Evolutionary conservation across 2,113 vertebrate species (phyloP).

Genomic region (Cryptomyrus ogoouensis): DNA sequence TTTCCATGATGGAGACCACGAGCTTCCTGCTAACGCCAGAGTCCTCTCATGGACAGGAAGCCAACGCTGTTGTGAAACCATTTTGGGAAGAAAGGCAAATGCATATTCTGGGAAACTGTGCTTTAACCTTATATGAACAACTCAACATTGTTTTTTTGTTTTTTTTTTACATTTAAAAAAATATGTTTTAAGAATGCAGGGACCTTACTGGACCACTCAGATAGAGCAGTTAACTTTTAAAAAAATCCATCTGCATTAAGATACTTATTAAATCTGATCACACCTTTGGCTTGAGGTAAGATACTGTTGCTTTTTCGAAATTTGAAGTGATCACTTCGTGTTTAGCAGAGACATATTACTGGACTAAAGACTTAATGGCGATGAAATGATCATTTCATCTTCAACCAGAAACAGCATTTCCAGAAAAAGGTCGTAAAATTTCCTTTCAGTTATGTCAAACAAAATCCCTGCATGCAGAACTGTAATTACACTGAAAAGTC

Average conservation of each 20-base stretch:
- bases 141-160: not conserved
- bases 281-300: not conserved
- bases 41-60: conserved; percentile 54
- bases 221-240: not conserved
- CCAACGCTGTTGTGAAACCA: conserved; percentile 19
- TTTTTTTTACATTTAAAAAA: not conserved
- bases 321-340: not conserved
- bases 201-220: not conserved
- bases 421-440: not conserved
- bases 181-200: not conserved
- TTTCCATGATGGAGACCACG: conserved; percentile 35
- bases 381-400: not conserved
- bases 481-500: not conserved
- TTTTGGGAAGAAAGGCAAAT: conserved; percentile 8
- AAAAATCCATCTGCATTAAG: not conserved
- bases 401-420: not conserved
- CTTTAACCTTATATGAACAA: conserved; percentile 19
- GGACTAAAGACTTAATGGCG: not conserved
- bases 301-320: not conserved
- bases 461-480: not conserved
- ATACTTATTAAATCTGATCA: not conserved
- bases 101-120: not conserved
- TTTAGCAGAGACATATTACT: not conserved
- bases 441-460: not conserved
- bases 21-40: conserved; percentile 36